These are phyloP conservation scores for Platorchestia sp. DNA, from an alignment of 1,140 invertebrate species.

Conservation along the genomic window DNA sequence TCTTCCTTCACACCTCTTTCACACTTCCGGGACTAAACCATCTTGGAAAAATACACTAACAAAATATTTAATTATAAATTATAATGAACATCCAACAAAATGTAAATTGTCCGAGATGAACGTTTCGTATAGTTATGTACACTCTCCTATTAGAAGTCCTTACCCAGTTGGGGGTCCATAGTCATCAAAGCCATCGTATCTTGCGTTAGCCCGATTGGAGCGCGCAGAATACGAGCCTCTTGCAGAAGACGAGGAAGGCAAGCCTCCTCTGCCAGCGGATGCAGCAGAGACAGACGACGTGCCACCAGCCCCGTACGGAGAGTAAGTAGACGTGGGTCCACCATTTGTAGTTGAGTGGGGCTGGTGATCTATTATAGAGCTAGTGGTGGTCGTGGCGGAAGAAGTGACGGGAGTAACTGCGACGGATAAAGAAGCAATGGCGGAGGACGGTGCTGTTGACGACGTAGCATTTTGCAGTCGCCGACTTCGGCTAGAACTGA, in stretches of 20 bases:
- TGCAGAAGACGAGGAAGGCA: constrained; percentile 57
- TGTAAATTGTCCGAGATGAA: neutral
- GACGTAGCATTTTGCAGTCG: neutral
- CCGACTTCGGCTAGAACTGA: neutral
- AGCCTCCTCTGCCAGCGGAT: constrained; percentile 56
- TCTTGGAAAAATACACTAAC: no score
- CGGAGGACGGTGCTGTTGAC: neutral
- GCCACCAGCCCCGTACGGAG: constrained; percentile 60
- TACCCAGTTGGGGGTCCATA: constrained; percentile 53
- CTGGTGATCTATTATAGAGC: neutral
- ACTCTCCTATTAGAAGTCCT: neutral
- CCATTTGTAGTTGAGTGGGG: constrained; percentile 59
- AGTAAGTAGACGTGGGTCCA: constrained; percentile 71
- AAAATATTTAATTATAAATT: no score
- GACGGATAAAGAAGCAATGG: neutral
- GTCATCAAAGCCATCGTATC: constrained; percentile 65
- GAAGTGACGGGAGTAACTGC: neutral
- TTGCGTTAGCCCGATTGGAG: constrained; percentile 54
- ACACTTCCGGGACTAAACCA: no score
- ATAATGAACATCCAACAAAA: no score
- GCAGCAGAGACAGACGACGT: constrained; percentile 59
- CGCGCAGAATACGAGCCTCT: constrained; percentile 11
- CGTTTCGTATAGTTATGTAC: neutral
- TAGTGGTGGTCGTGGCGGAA: neutral
- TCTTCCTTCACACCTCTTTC: no score